Evolutionary conservation across 2,888 invertebrate genomes (phyloP), one percentile per base, ranked within the genome.

Genomic region (Koerneria pararmatus): DNA sequence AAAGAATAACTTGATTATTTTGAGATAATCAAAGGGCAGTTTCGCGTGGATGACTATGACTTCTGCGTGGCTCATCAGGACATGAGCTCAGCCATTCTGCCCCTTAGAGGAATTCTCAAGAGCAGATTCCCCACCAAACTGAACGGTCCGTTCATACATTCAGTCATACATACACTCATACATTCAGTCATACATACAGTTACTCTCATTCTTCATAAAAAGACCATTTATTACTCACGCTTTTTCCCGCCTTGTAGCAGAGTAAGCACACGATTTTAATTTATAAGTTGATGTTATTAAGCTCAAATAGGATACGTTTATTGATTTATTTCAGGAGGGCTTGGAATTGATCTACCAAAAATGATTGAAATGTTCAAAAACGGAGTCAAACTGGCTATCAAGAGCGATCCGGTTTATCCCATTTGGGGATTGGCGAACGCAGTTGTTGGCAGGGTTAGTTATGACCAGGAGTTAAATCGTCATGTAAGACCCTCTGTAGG

Each of bases 21-120:
- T 65, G 53, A 77, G 71, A 80, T 81, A 57, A 73, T 81, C 65
- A 82, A 82, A 68, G 82, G 82, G 29, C 80, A 81, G 60, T 78
- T 82, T 68, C 71, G 77, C 24, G 77, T 78, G 0, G 80, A 80
- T 60, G 82, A 82, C 68, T 82, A 80, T 60, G 82, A 82, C 68
- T 82, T 82, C 68, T 82, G 81, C 67, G 78, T 82, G 0, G 76
- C 82, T 6, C 79, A 80, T 48, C 56, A 70, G 29, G 78, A 79
- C 65, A 82, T 82, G 79, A 73, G 73, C 29, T 69, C 71, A 1
- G 68, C 65, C 22, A 77, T 82, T 68, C 65, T 80, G 51, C 78
- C 80, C 37, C 71, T 82, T 22, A 72, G 82, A 19, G 82, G 82
- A 66, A 74, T 82, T 35, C 72, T 82, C 27, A 78, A 75, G 63